A percentile compares a stretch with the other conserved stretches of the same genome.
Conservation (phyloP, 2,797 vertebrate genomes). For the Atherinosoma microstoma region DNA sequence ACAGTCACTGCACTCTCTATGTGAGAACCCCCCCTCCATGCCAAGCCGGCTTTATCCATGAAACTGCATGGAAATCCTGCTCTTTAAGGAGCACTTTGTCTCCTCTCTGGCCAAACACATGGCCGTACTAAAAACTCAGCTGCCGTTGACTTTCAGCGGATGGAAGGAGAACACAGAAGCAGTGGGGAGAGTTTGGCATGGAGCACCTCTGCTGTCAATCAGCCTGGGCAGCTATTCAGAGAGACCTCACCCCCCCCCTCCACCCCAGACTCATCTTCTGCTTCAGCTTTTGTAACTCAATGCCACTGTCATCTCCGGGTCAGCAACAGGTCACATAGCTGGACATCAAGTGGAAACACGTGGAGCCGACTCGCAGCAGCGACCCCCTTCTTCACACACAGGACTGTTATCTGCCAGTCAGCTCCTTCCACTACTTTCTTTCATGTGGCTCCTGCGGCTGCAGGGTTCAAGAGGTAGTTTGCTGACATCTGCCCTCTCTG, state of each 20-base stretch:
- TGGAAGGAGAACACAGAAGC: slow-evolving; percentile 72
- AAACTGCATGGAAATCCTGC: slow-evolving; percentile 65
- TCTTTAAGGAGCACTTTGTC: slow-evolving; percentile 76
- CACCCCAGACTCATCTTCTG: slow-evolving; percentile 34
- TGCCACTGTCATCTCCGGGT: slow-evolving; percentile 76
- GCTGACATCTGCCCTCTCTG: slow-evolving; percentile 47
- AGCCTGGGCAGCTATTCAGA: slow-evolving; percentile 73
- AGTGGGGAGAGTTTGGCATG: slow-evolving; percentile 69
- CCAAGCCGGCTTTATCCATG: slow-evolving; percentile 62
- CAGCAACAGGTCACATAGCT: slow-evolving; percentile 78
- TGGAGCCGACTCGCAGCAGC: slow-evolving; percentile 29
- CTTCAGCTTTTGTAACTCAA: slow-evolving; percentile 73
- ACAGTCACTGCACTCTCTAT: slow-evolving; percentile 63
- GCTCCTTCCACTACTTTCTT: slow-evolving; percentile 15
- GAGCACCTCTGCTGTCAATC: slow-evolving; percentile 73
- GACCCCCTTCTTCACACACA: slow-evolving; percentile 12
- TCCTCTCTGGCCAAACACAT: slow-evolving; percentile 72
- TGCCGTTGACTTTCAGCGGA: slow-evolving; percentile 67
- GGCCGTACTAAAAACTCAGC: slow-evolving; percentile 64
- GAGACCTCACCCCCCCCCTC: slow-evolving; percentile 47
- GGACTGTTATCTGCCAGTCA: slow-evolving; percentile 37
- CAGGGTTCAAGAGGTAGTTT: slow-evolving; percentile 46
- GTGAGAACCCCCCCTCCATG: slow-evolving; percentile 56
- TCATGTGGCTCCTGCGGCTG: slow-evolving; percentile 20
- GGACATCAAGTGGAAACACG: slow-evolving; percentile 54